Conservation (phyloP, 2,113 vertebrate genomes). For the Aphyosemion australe region DNA sequence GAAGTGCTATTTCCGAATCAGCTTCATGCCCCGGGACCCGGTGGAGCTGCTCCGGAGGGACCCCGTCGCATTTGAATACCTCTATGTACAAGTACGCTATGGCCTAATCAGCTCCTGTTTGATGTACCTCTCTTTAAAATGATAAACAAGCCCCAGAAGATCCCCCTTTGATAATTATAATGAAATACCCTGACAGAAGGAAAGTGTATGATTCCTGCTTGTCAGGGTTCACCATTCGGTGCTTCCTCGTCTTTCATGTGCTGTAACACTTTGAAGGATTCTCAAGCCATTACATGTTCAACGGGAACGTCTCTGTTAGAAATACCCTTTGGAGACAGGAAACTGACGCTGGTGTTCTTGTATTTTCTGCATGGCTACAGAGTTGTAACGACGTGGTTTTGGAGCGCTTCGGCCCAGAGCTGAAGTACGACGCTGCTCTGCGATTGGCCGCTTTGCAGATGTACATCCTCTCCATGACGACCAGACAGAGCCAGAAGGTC, state of each 20-base stretch:
- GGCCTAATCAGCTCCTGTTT: background rate
- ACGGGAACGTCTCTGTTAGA: background rate
- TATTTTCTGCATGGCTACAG: constrained; percentile 64
- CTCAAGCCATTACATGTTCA: constrained; percentile 19
- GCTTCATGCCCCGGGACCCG: constrained; percentile 95
- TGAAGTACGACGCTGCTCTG: constrained; percentile 93
- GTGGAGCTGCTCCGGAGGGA: constrained; percentile 94
- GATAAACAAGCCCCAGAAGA: constrained; percentile 16
- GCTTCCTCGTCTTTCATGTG: constrained; percentile 19
- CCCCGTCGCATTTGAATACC: constrained; percentile 95
- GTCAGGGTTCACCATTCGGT: constrained; percentile 18
- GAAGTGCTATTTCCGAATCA: constrained; percentile 96
- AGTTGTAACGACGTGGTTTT: constrained; percentile 95
- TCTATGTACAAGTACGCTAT: constrained; percentile 89
- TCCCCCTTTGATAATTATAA: constrained; percentile 34
- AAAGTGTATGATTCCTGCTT: constrained; percentile 20
- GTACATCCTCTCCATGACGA: constrained; percentile 95
- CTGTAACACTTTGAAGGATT: constrained; percentile 27
- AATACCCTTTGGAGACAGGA: background rate
- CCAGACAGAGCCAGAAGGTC: constrained; percentile 94
- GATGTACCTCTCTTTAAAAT: constrained; percentile 10
- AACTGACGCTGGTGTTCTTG: background rate
- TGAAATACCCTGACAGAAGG: constrained; percentile 22
- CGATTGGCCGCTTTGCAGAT: constrained; percentile 93
- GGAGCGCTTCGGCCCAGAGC: constrained; percentile 92